Conservation (phyloP, 2,888 invertebrate genomes). For the Parelbella ahira region DNA sequence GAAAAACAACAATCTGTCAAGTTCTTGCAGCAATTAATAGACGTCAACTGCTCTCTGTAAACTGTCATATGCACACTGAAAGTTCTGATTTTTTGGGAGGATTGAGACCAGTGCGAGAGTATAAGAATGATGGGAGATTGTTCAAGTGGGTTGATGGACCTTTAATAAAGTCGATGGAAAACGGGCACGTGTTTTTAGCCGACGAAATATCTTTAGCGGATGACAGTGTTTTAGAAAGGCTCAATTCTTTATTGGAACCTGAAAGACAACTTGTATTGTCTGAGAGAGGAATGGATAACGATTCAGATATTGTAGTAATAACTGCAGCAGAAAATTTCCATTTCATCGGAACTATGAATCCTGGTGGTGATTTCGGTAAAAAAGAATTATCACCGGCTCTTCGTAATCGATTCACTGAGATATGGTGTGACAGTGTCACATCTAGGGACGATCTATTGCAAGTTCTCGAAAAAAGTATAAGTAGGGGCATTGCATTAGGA, state of each 20-base stretch:
- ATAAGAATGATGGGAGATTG: slow-evolving; percentile 82
- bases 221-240: slow-evolving; percentile 97
- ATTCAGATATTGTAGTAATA: slow-evolving; percentile 79
- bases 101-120: slow-evolving; percentile 91
- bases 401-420: slow-evolving; percentile 98
- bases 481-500: slow-evolving; percentile 72
- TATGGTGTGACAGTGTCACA: slow-evolving; percentile 95
- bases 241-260: slow-evolving; percentile 97
- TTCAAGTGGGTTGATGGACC: slow-evolving; percentile 99
- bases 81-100: slow-evolving; percentile 98
- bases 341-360: slow-evolving; percentile 99
- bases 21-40: slow-evolving; percentile 86
- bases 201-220: slow-evolving; percentile 99
- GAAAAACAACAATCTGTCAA: slow-evolving; percentile 98
- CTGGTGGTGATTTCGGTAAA: slow-evolving; percentile 99
- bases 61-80: slow-evolving; percentile 99
- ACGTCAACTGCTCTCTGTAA: slow-evolving; percentile 88
- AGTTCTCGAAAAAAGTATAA: slow-evolving; percentile 91
- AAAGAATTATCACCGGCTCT: slow-evolving; percentile 99
- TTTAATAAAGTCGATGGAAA: slow-evolving; percentile 92
- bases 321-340: slow-evolving; percentile 89
- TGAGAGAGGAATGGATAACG: slow-evolving; percentile 89
- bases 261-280: slow-evolving; percentile 94
- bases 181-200: slow-evolving; percentile 93
- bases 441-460: slow-evolving; percentile 86